Percentiles rank a stretch among this genome's conserved stretches.
These are phyloP conservation scores for Drosophila saltans DNA, from an alignment of 1,140 invertebrate genomes.

Conservation along the genomic window DNA sequence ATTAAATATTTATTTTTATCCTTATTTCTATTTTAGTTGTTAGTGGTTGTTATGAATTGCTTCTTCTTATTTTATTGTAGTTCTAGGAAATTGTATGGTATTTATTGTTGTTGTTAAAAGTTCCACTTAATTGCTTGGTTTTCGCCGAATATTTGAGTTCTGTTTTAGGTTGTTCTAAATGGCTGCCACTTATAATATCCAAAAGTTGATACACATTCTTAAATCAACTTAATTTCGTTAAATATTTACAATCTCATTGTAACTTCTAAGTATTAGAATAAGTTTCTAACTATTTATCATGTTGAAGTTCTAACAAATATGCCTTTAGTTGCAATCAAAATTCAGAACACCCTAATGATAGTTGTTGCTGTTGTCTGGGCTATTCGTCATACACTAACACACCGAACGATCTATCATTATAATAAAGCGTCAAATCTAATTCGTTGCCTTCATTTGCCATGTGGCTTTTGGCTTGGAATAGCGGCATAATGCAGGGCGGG, in stretches of 20 bases:
- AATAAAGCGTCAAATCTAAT: constrained; percentile 81
- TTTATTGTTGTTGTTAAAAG: too few relatives aligned
- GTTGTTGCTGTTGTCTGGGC: constrained; percentile 18
- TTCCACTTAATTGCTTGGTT: too few relatives aligned
- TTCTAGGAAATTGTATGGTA: neutral
- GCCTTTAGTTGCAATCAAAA: neutral
- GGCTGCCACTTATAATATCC: too few relatives aligned
- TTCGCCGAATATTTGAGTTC: too few relatives aligned
- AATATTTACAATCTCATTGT: too few relatives aligned
- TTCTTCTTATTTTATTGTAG: neutral
- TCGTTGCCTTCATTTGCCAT: constrained; percentile 63
- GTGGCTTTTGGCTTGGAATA: constrained; percentile 13
- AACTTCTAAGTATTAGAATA: too few relatives aligned
- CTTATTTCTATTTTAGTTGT: neutral
- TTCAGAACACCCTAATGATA: neutral
- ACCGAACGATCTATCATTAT: constrained; percentile 76
- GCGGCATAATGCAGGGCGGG: too few relatives aligned
- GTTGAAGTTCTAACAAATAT: too few relatives aligned
- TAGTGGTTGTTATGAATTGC: neutral
- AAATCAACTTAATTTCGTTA: too few relatives aligned
- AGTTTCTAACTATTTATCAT: too few relatives aligned
- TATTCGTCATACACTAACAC: constrained; percentile 53
- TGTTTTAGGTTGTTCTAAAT: too few relatives aligned
- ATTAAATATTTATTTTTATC: neutral
- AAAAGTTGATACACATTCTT: too few relatives aligned